These are phyloP conservation scores for Helicoverpa zea DNA, from an alignment of 1,140 invertebrate genomes.

Conservation along the genomic window DNA sequence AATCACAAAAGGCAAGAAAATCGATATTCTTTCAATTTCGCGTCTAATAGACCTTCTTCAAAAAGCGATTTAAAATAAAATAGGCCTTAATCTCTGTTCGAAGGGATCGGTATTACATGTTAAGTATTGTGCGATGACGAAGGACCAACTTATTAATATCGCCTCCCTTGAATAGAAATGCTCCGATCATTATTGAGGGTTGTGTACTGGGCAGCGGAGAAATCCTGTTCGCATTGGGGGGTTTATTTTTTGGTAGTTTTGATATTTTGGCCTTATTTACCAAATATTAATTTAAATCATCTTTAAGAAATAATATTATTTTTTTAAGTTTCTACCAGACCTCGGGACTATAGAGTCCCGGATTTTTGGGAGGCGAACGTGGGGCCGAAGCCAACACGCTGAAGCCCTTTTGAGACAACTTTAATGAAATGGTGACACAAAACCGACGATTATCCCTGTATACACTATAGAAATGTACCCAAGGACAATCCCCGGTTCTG, in stretches of 20 bases:
- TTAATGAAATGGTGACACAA: too few species aligned
- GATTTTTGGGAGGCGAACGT: too few species aligned
- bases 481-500: too few species aligned
- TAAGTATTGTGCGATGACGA: slow-evolving; percentile 33
- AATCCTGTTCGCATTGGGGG: slow-evolving; percentile 18
- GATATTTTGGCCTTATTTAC: neutral
- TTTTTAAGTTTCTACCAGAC: too few species aligned
- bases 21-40: slow-evolving; percentile 38
- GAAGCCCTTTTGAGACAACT: too few species aligned
- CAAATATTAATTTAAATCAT: too few species aligned
- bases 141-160: slow-evolving; percentile 48
- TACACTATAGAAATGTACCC: too few species aligned
- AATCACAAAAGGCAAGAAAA: neutral
- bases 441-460: too few species aligned
- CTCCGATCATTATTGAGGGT: slow-evolving; percentile 45
- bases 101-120: slow-evolving; percentile 39
- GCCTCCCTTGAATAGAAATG: slow-evolving; percentile 50
- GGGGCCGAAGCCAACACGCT: too few species aligned
- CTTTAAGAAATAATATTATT: too few species aligned
- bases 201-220: slow-evolving; percentile 19
- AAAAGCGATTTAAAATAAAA: slow-evolving; percentile 47
- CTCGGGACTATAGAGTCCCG: too few species aligned
- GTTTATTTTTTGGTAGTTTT: neutral
- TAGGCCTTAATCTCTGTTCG: slow-evolving; percentile 34
- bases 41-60: slow-evolving; percentile 23